Conservation (phyloP, 2,888 invertebrate genomes). For the Lacanobia wlatinum region DNA sequence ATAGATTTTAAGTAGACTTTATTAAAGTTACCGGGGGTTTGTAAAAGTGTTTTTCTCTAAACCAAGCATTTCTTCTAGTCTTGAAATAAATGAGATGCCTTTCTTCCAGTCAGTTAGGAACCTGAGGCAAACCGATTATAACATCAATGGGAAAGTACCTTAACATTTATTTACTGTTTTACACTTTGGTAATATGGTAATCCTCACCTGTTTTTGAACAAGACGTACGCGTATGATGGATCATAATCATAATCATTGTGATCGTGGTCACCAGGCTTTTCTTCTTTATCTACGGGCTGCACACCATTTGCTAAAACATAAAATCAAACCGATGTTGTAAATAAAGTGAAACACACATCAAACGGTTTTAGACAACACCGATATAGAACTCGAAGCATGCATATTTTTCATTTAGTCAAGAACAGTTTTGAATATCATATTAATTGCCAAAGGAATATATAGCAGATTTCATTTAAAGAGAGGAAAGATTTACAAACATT, state of each 20-base stretch:
- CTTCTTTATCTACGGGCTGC: conserved; percentile 72
- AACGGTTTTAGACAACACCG: conserved; percentile 52
- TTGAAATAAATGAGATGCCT: conserved; percentile 93
- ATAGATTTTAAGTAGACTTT: conserved; percentile 48
- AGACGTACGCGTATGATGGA: conserved; percentile 94
- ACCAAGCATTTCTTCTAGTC: conserved; percentile 93
- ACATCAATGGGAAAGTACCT: conserved; percentile 57
- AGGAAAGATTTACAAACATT: conserved; percentile 17
- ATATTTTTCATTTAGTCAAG: conserved; percentile 40
- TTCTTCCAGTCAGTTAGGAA: conserved; percentile 92
- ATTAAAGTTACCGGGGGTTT: conserved; percentile 90
- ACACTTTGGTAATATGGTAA: conserved; percentile 13
- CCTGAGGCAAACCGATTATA: conserved; percentile 72
- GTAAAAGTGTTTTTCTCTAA: conserved; percentile 92
- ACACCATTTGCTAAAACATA: conserved; percentile 79
- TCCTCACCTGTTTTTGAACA: conserved; percentile 93
- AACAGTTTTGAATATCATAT: conserved; percentile 25
- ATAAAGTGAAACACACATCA: conserved; percentile 2
- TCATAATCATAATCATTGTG: conserved; percentile 93
- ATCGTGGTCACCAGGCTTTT: conserved; percentile 76
- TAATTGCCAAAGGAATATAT: conserved; percentile 37
- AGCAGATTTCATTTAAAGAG: conserved; percentile 30
- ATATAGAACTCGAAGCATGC: conserved; percentile 58
- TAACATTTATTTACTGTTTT: conserved; percentile 56
- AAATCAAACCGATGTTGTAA: conserved; percentile 52